Evolutionary conservation across 1,140 invertebrate genomes (phyloP).

Genomic region (Chironomus striatipennis): DNA sequence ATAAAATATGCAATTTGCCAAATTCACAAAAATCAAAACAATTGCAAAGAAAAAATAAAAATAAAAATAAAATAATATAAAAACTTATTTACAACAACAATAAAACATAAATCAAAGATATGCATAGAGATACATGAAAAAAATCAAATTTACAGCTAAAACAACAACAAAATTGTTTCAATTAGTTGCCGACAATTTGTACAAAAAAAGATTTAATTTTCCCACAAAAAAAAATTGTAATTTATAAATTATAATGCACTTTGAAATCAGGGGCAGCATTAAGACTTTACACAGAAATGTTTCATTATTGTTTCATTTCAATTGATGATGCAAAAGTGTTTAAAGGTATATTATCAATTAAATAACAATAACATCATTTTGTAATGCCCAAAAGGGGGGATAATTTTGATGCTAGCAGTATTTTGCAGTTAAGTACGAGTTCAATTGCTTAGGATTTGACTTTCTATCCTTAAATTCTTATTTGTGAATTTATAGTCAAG

Average conservation of each 20-base stretch:
- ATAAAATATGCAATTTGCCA: background rate
- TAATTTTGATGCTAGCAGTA: too few relatives aligned
- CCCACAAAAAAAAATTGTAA: conserved; percentile 11
- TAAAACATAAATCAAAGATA: background rate
- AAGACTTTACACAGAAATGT: too few relatives aligned
- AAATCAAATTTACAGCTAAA: conserved; percentile 8
- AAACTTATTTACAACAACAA: background rate
- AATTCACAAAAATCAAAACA: background rate
- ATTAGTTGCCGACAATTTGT: conserved; percentile 6
- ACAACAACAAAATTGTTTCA: conserved; percentile 8
- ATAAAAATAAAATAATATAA: background rate
- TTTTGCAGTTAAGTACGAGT: too few relatives aligned
- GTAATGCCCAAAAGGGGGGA: too few relatives aligned
- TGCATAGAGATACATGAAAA: background rate
- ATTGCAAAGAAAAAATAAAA: background rate
- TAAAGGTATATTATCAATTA: background rate
- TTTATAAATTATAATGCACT: background rate
- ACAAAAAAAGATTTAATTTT: conserved; percentile 24
- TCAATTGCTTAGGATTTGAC: too few relatives aligned
- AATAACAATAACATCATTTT: too few relatives aligned
- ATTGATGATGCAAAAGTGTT: background rate
- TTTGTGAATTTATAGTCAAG: too few relatives aligned
- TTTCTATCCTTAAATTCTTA: too few relatives aligned
- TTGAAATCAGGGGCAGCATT: background rate
- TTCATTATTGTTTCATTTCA: background rate